These are phyloP conservation scores for Nasonia giraulti DNA, from an alignment of 1,140 invertebrate species.

Conservation along the genomic window DNA sequence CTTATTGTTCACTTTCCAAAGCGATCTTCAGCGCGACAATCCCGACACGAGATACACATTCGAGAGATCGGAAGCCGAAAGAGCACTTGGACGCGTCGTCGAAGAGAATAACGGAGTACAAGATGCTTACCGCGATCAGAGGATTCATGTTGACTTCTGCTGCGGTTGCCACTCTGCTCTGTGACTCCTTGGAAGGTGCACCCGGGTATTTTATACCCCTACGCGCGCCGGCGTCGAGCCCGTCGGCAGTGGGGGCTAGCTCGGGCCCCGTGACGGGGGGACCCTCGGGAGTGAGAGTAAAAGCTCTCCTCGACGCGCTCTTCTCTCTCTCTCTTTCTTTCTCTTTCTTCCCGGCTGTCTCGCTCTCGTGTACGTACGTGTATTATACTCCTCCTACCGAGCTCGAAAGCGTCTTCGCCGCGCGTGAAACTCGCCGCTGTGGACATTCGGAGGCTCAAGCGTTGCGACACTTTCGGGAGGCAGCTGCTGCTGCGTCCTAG, in stretches of 20 bases:
- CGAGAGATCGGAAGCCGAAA: not conserved
- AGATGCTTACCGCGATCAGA: conserved; percentile 74
- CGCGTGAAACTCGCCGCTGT: conserved; percentile 15
- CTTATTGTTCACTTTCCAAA: too few relatives aligned
- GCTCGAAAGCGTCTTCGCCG: conserved; percentile 32
- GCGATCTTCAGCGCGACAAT: too few relatives aligned
- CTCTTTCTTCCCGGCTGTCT: conserved; percentile 55
- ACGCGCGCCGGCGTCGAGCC: conserved; percentile 58
- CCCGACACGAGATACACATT: too few relatives aligned
- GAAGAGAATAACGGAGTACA: not conserved
- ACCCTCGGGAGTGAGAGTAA: conserved; percentile 71
- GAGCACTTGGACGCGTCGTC: not conserved
- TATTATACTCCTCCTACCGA: not conserved
- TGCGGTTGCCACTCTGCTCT: conserved; percentile 71
- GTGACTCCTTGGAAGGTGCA: conserved; percentile 71
- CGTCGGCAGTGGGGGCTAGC: conserved; percentile 50
- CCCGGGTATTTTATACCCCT: conserved; percentile 71
- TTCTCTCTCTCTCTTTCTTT: conserved; percentile 42
- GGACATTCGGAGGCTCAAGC: conserved; percentile 36
- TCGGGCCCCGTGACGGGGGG: conserved; percentile 51
- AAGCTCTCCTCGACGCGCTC: conserved; percentile 54
- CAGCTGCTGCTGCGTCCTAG: conserved; percentile 62
- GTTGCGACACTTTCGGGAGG: conserved; percentile 29
- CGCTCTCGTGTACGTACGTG: not conserved
- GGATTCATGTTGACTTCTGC: conserved; percentile 74